These are phyloP conservation scores for Formicarius rufipectus DNA, from an alignment of 2,113 vertebrate species.

Conservation along the genomic window DNA sequence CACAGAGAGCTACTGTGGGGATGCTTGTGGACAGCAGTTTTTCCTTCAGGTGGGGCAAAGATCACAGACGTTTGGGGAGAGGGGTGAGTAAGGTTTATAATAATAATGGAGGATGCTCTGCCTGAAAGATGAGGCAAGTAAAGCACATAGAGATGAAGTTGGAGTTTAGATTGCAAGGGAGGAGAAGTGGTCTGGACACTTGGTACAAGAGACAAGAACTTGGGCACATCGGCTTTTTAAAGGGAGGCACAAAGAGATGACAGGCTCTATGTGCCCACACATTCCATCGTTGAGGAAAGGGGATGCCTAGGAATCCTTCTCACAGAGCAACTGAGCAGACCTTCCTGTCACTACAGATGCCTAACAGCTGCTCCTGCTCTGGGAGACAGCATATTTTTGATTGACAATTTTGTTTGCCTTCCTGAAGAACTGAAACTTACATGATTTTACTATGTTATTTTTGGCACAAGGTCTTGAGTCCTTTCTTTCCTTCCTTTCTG, in stretches of 20 bases:
- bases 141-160: background rate
- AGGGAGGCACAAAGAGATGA: background rate
- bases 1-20: background rate
- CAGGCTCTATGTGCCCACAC: background rate
- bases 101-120: background rate
- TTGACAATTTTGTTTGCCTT: background rate
- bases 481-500: background rate
- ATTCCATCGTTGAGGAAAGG: background rate
- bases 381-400: background rate
- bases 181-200: background rate
- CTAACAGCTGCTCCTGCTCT: background rate
- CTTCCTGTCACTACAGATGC: background rate
- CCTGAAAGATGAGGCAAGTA: background rate
- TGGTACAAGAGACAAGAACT: background rate
- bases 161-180: background rate
- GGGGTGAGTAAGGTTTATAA: background rate
- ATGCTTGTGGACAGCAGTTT: background rate
- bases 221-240: background rate
- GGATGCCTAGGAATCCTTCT: background rate
- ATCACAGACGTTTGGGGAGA: background rate
- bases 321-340: background rate
- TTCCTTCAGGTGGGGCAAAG: background rate
- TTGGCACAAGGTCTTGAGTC: background rate
- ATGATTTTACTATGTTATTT: background rate
- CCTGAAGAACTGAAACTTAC: background rate